Evolutionary conservation across 2,113 vertebrate genomes (phyloP), one percentile per base, ranked within the genome.

Genomic region (Nerophis ophidion): DNA sequence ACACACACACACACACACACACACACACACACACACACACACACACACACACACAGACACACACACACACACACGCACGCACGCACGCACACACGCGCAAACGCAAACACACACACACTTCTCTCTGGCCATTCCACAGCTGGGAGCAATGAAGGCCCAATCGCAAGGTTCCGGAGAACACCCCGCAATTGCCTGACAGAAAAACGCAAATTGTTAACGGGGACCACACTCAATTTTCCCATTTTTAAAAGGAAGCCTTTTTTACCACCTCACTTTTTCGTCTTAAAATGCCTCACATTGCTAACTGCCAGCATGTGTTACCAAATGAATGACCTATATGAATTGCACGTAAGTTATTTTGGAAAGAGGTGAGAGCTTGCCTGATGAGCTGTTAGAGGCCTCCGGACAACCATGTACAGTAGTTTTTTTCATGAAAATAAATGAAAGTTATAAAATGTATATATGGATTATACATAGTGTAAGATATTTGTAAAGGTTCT

Each of bases 151-250:
- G 85, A 88, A 84, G 75, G 73, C 68, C 72, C 84, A 81, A 80
- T 81, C 81, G 77, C 75, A 84, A 75, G 80, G 86, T 85, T 88
- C 78, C 78, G 84, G 76, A 83, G 71, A 88, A 88, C 79, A 86
- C 86, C 79, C 86, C 84, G 76, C 82, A 86, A 87, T 82, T 89
- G 87, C 85, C 81, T 86, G 81, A 89, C 83, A 90, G 81, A 89
- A 84, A 88, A 84, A 76, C 81, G 78, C 75, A 85, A 86, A 88
- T 85, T 87, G 83, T 87, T 88, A 86, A 89, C 85, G 83, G 77
- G 86, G 85, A 89, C 86, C 87, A 84, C 85, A 89, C 85, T 89
- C 83, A 87, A 87, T 88, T 86, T 83, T 84, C 81, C 74, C 82
- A 87, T 86, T 84, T 84, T 84, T 86, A 81, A 77, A 82, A 79